Conservation (phyloP, 2,888 invertebrate genomes). For the Poecilobothrus nobilitatus region DNA sequence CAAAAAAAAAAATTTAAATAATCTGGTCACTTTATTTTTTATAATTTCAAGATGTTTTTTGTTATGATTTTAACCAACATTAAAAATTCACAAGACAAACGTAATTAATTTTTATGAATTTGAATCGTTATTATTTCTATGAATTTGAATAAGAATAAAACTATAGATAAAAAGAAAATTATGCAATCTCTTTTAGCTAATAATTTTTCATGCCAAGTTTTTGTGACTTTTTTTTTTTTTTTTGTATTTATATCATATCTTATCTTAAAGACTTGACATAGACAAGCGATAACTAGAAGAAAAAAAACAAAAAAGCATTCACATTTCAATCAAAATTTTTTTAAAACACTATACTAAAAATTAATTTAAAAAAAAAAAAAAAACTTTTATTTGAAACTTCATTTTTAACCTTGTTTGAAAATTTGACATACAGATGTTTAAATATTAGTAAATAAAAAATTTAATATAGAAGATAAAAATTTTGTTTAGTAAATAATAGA, state of each 20-base stretch:
- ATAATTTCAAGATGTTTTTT: too few species aligned
- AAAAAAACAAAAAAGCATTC: neutral
- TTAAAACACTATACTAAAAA: neutral
- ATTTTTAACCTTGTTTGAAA: neutral
- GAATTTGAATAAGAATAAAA: neutral
- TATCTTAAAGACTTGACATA: neutral
- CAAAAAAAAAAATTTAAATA: too few species aligned
- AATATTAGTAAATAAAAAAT: neutral
- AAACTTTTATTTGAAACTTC: too few species aligned
- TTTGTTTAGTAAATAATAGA: neutral
- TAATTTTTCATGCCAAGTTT: neutral
- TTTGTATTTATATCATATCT: neutral
- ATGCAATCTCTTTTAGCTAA: neutral
- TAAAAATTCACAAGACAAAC: too few species aligned
- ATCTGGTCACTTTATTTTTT: too few species aligned
- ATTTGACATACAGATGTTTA: neutral
- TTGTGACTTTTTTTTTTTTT: neutral
- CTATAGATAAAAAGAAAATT: neutral
- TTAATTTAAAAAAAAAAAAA: too few species aligned
- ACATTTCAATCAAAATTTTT: neutral
- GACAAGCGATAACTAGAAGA: neutral
- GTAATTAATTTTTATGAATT: too few species aligned
- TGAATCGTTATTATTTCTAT: neutral
- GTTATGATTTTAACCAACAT: too few species aligned
- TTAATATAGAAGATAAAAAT: neutral